Conservation (phyloP, 2,888 invertebrate species). For the Heteromyza rotundicornis region DNA sequence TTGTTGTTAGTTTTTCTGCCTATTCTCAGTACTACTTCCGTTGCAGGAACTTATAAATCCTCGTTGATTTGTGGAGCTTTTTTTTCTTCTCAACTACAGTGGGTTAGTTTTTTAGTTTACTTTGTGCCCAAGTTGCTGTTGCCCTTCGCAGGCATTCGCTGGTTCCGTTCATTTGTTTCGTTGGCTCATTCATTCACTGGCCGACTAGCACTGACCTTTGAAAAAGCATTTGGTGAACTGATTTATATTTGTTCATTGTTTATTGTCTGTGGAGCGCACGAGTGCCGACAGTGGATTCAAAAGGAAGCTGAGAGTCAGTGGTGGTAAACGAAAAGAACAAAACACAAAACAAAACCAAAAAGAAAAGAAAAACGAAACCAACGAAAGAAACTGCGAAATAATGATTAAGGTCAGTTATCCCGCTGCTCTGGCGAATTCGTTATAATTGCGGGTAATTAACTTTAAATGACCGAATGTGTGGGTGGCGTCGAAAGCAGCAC, state of each 20-base stretch:
- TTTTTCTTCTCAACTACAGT: not conserved
- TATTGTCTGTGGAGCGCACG: constrained; percentile 18
- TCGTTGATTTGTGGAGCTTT: not conserved
- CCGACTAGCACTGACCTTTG: constrained; percentile 13
- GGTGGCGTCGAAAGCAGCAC: too few relatives aligned
- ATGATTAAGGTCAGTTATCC: constrained; percentile 25
- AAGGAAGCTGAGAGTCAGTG: too few relatives aligned
- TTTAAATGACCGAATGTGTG: constrained; percentile 19
- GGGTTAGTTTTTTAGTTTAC: too few relatives aligned
- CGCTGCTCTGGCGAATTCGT: constrained; percentile 13
- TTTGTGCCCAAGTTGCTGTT: too few relatives aligned
- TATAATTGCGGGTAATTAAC: constrained; percentile 29
- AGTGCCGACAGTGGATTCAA: constrained; percentile 4
- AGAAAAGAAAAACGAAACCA: not conserved
- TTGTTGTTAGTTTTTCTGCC: too few relatives aligned
- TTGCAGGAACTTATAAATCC: constrained; percentile 18
- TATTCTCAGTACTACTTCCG: too few relatives aligned
- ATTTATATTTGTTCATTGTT: constrained; percentile 15
- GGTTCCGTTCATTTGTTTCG: too few relatives aligned
- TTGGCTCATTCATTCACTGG: too few relatives aligned
- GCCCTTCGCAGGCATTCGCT: too few relatives aligned
- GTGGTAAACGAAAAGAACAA: not conserved
- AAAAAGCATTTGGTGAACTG: constrained; percentile 9
- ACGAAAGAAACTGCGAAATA: constrained; percentile 14
- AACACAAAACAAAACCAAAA: not conserved